phyloP scores from a whole-genome alignment of 1,140 invertebrate genomes.

The Hyposmocoma kahamanoa region DNA sequence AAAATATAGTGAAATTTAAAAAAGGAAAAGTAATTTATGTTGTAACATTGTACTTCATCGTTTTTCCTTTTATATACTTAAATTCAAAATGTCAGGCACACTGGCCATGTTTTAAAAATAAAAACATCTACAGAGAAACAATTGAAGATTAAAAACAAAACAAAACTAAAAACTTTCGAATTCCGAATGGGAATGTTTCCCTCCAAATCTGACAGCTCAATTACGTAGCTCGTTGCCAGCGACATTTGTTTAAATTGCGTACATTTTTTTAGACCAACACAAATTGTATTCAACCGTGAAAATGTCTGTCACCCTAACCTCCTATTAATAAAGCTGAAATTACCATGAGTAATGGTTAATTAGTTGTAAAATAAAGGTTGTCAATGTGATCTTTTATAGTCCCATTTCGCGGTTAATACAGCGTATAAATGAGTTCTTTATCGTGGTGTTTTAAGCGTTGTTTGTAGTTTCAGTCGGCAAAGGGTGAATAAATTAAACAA shows the following conservation, averaged over 20 bases:
- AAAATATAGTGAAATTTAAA: too few species aligned
- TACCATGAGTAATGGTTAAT: conserved; percentile 6
- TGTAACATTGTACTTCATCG: too few species aligned
- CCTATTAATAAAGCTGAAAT: conserved; percentile 22
- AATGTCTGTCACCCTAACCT: too few species aligned
- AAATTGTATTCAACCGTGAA: too few species aligned
- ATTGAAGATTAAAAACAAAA: conserved; percentile 7
- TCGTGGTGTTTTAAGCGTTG: conserved; percentile 57
- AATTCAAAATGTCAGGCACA: too few species aligned
- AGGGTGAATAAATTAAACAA: conserved; percentile 56
- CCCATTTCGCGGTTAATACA: conserved; percentile 61
- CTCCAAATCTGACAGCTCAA: conserved; percentile 65
- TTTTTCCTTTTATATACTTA: too few species aligned
- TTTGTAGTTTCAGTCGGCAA: conserved; percentile 36
- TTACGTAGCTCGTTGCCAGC: conserved; percentile 44
- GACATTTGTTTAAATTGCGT: conserved; percentile 67
- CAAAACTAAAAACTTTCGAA: background rate
- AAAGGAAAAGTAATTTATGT: too few species aligned
- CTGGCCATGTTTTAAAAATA: too few species aligned
- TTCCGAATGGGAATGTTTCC: conserved; percentile 28
- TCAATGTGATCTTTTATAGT: conserved; percentile 39
- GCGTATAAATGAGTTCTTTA: conserved; percentile 72
- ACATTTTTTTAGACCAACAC: conserved; percentile 24
- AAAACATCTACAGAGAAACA: too few species aligned
- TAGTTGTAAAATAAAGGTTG: conserved; percentile 16